Conservation (phyloP, 2,888 invertebrate genomes). For the Agrotis clavis region DNA sequence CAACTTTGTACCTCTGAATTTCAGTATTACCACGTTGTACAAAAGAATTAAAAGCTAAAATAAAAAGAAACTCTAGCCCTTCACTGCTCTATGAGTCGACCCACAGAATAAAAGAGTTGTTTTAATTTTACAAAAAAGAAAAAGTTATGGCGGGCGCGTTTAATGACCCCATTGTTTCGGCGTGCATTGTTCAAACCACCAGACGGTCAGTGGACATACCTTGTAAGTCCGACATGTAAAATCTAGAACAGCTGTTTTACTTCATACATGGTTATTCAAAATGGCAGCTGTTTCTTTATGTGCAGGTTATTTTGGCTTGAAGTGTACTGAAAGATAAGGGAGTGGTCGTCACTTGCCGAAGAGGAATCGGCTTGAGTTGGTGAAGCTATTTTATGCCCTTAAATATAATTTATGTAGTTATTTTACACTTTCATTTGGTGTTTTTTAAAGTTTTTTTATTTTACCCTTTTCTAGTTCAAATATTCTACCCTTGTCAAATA, state of each 20-base stretch:
- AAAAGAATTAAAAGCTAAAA: conserved; percentile 7
- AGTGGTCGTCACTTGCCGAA: too few species aligned
- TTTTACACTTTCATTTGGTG: too few species aligned
- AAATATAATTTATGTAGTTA: too few species aligned
- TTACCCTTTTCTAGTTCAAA: too few species aligned
- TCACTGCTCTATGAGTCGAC: conserved; percentile 33
- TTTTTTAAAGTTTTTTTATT: too few species aligned
- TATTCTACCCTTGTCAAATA: too few species aligned
- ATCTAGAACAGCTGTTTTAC: conserved; percentile 43
- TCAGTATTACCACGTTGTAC: too few species aligned
- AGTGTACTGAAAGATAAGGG: neutral
- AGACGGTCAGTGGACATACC: conserved; percentile 61
- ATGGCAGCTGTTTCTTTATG: conserved; percentile 16
- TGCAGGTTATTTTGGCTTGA: neutral
- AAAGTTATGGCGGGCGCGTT: conserved; percentile 63
- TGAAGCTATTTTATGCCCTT: too few species aligned
- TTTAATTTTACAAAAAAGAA: conserved; percentile 70
- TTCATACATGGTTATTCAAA: conserved; percentile 24
- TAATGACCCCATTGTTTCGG: conserved; percentile 75
- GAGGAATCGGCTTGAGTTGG: too few species aligned
- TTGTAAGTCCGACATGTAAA: conserved; percentile 18
- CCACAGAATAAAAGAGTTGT: conserved; percentile 64
- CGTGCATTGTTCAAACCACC: conserved; percentile 64
- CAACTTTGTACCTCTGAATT: neutral
- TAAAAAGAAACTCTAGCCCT: conserved; percentile 10